phyloP scores from a whole-genome alignment of 2,888 invertebrate species.

The Brachylomia viminalis region DNA sequence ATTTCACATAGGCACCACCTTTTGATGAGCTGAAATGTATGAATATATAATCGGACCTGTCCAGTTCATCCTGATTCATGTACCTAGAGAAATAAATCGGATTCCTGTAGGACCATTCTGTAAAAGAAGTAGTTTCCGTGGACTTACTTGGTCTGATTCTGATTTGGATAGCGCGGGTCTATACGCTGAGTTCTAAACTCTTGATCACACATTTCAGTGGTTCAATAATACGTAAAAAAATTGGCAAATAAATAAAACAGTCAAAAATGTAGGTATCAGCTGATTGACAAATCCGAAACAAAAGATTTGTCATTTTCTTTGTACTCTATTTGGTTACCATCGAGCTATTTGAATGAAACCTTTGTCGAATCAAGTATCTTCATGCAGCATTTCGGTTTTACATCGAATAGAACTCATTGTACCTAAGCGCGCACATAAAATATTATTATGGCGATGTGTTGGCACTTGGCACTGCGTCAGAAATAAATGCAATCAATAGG shows the following conservation, averaged over 20 bases:
- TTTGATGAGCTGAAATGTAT: neutral
- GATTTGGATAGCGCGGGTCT: slow-evolving; percentile 85
- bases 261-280: slow-evolving; percentile 8
- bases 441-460: slow-evolving; percentile 7
- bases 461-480: slow-evolving; percentile 31
- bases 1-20: neutral
- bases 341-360: slow-evolving; percentile 19
- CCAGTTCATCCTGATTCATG: neutral
- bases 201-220: slow-evolving; percentile 83
- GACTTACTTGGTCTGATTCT: slow-evolving; percentile 83
- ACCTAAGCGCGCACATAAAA: neutral
- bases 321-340: slow-evolving; percentile 20
- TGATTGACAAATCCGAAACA: slow-evolving; percentile 44
- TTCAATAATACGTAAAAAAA: slow-evolving; percentile 9
- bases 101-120: neutral
- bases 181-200: slow-evolving; percentile 85
- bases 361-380: neutral
- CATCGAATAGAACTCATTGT: neutral
- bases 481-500: slow-evolving; percentile 25
- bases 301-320: slow-evolving; percentile 36
- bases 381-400: neutral
- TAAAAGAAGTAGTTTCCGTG: neutral
- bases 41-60: neutral
- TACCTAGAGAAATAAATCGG: neutral
- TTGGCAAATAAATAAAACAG: slow-evolving; percentile 17